phyloP scores from a whole-genome alignment of 2,113 vertebrate genomes.

The Perca flavescens region DNA sequence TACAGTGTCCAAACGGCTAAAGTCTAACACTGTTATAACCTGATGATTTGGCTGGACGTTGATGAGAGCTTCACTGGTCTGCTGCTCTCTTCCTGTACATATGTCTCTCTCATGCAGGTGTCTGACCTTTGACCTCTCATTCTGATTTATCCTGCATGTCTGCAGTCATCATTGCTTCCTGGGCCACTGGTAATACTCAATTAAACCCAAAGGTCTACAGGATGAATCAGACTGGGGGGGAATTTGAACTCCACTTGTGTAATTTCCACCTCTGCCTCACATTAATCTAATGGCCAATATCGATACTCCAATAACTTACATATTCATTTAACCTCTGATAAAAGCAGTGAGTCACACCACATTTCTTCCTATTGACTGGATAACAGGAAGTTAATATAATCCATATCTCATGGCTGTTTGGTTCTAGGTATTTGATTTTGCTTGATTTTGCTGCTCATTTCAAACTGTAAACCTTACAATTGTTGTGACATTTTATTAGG shows the following conservation, averaged over 20 bases:
- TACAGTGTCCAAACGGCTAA: conserved; percentile 2
- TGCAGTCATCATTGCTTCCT: conserved; percentile 70
- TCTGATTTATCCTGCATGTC: conserved; percentile 72
- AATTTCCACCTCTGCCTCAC: conserved; percentile 73
- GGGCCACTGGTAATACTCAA: conserved; percentile 70
- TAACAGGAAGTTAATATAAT: not conserved
- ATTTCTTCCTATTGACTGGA: not conserved
- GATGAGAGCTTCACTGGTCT: conserved; percentile 38
- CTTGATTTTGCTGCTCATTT: not conserved
- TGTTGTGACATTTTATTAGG: not conserved
- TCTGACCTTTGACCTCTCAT: conserved; percentile 73
- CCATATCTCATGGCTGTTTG: not conserved
- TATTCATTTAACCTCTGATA: conserved; percentile 58
- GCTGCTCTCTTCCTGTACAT: conserved; percentile 61
- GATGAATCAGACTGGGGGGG: conserved; percentile 55
- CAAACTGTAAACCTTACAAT: not conserved
- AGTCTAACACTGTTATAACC: conserved; percentile 11
- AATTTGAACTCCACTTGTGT: conserved; percentile 70
- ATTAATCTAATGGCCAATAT: conserved; percentile 67
- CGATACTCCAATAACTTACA: conserved; percentile 65
- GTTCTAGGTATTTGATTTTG: not conserved
- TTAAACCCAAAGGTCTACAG: conserved; percentile 79
- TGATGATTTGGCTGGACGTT: conserved; percentile 33
- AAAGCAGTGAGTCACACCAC: conserved; percentile 25
- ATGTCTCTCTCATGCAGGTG: conserved; percentile 71